A percentile compares a stretch with the other conserved stretches of the same genome.
phyloP scores from a whole-genome alignment of 2,113 vertebrate genomes.

The Mandrillus leucophaeus region DNA sequence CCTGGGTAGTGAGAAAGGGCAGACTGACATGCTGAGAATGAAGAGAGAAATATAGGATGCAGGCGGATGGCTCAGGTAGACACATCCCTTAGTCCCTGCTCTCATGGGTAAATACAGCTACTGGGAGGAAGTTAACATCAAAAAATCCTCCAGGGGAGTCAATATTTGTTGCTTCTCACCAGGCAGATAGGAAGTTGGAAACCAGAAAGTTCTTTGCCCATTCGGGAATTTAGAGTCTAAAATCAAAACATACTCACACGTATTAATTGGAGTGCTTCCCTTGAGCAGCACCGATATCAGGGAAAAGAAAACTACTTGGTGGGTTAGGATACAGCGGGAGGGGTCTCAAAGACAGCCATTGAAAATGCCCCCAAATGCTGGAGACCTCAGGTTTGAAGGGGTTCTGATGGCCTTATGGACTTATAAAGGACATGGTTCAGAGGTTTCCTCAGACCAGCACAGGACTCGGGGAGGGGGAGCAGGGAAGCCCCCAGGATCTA shows the following conservation, averaged over 20 bases:
- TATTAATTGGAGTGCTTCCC: background rate
- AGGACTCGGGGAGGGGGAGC: fast-evolving
- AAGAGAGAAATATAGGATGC: background rate
- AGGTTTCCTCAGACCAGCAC: background rate
- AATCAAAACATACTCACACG: background rate
- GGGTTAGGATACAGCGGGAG: background rate
- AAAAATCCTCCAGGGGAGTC: background rate
- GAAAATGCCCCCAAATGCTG: background rate
- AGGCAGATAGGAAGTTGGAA: background rate
- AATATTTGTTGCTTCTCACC: background rate
- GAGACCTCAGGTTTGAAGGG: background rate
- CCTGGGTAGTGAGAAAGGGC: background rate
- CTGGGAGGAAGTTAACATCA: background rate
- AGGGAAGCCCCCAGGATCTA: background rate
- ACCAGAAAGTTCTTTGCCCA: background rate
- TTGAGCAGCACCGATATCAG: background rate
- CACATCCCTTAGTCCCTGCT: fast-evolving
- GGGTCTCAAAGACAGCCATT: background rate
- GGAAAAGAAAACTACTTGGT: background rate
- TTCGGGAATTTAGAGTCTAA: background rate
- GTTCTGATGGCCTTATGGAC: background rate
- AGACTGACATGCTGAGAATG: background rate
- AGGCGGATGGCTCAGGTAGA: fast-evolving
- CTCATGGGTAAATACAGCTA: background rate
- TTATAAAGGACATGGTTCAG: background rate